Percentiles rank a stretch among this genome's conserved stretches.
Conservation (phyloP, 92 coral and sea anemone species). For the Epizoanthus rinbou region DNA sequence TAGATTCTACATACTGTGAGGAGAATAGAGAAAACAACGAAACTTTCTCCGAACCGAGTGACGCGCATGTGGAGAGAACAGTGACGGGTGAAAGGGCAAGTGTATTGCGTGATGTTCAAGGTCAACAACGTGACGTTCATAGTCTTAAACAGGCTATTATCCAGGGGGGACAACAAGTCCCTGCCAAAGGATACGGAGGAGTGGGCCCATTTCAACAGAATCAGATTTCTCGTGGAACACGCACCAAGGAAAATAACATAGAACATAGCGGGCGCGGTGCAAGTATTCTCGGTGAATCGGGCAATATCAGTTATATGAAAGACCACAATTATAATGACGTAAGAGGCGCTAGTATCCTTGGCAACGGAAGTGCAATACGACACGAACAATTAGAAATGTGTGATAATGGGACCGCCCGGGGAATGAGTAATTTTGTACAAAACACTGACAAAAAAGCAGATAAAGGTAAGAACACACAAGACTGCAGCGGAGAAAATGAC, state of each 20-base stretch:
- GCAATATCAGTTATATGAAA: not conserved
- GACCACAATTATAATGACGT: not conserved
- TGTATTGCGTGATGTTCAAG: not conserved
- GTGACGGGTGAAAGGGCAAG: not conserved
- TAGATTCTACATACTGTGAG: not conserved
- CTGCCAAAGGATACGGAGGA: not conserved
- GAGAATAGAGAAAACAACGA: not conserved
- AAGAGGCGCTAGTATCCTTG: constrained; percentile 48
- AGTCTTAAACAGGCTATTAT: not conserved
- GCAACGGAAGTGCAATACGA: not conserved
- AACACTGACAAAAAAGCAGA: not conserved
- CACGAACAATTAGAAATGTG: not conserved
- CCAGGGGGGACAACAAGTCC: not conserved
- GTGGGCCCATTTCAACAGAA: not conserved
- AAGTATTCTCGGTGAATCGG: constrained; percentile 32
- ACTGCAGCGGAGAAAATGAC: not conserved
- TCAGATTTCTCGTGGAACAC: too few species aligned
- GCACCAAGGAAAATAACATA: too few species aligned
- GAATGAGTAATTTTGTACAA: not conserved
- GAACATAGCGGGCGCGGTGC: constrained; percentile 33
- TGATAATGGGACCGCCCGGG: not conserved
- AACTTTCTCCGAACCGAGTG: not conserved
- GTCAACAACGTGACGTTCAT: not conserved
- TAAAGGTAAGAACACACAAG: not conserved
- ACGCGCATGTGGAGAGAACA: not conserved